Base-by-base conservation (phyloP, 2,888 invertebrate species). In the Ecdyonurus torrentis region DNA sequence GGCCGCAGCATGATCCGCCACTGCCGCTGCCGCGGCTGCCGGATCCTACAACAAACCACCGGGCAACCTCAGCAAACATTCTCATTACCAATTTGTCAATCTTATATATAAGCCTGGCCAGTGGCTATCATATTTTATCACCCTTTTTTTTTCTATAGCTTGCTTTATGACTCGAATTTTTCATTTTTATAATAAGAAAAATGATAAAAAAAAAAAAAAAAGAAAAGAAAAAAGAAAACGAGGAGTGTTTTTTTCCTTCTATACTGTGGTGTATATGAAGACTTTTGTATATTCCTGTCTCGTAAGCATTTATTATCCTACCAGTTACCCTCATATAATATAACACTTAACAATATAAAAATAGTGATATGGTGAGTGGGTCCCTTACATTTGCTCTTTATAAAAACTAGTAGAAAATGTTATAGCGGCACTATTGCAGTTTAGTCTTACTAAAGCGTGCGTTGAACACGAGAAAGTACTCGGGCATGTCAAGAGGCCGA, bases 381-480 rank as follows among this genome's bases (percentile, higher is more conserved):
- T n/a, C n/a, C n/a, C n/a, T n/a, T n/a, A n/a, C n/a, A n/a, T n/a
- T n/a, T n/a, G n/a, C n/a, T n/a, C n/a, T 10, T 15, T 37, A 37
- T 37, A 37, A 10, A 37, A 10, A 37, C 37, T 37, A 37, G 37
- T 10, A 37, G n/a, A 37, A 5, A 15, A 37, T 15, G 37, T 37
- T 37, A 37, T 37, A 37, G 37, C n/a, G n/a, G n/a, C 5, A 37
- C 37, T 37, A 37, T 37, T 37, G 37, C 37, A 37, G 37, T 37
- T 37, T 37, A 37, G 37, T 15, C 37, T 37, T 37, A 37, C 37
- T 37, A 37, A 37, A 37, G 37, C 37, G 37, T 37, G 55, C 22
- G 55, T 22, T 22, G 22, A 55, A 55, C 55, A 55, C 55, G 55
- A 55, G 55, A 55, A 55, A 55, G 55, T 55, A 55, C 55, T 55